A percentile compares a stretch with the other conserved stretches of the same genome.
Conservation (phyloP, 2,888 invertebrate species). For the Pterostichus madidus region DNA sequence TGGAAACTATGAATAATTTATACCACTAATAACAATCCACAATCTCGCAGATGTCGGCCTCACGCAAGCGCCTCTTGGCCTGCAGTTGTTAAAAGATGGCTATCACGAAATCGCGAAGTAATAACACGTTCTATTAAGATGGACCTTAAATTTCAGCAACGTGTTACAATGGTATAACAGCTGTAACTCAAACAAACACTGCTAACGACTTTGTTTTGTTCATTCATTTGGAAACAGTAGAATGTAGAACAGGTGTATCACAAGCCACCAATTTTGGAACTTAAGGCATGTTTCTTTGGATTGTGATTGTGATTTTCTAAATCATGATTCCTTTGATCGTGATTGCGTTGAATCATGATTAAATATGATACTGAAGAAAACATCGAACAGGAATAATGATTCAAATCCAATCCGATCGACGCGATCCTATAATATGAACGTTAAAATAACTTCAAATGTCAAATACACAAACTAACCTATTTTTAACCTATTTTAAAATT, state of each 20-base stretch:
- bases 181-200: constrained; percentile 1
- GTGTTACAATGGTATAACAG: not conserved
- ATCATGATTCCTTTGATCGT: too few relatives aligned
- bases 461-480: too few relatives aligned
- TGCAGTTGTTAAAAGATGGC: constrained; percentile 25
- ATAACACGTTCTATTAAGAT: constrained; percentile 53
- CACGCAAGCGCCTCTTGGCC: not conserved
- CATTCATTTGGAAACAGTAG: constrained; percentile 10
- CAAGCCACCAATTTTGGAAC: not conserved
- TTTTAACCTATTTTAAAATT: too few relatives aligned
- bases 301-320: too few relatives aligned
- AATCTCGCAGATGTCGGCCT: constrained; percentile 35
- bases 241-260: not conserved
- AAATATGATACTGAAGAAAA: too few relatives aligned
- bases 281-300: too few relatives aligned
- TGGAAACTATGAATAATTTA: constrained; percentile 48
- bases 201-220: constrained; percentile 15
- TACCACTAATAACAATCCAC: constrained; percentile 43
- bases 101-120: constrained; percentile 44
- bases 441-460: too few relatives aligned
- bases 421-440: too few relatives aligned
- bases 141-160: constrained; percentile 40
- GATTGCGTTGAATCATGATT: too few relatives aligned
- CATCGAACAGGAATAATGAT: too few relatives aligned
- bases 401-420: too few relatives aligned